Conservation (phyloP, 2,113 vertebrate genomes). For the Empidonax traillii region DNA sequence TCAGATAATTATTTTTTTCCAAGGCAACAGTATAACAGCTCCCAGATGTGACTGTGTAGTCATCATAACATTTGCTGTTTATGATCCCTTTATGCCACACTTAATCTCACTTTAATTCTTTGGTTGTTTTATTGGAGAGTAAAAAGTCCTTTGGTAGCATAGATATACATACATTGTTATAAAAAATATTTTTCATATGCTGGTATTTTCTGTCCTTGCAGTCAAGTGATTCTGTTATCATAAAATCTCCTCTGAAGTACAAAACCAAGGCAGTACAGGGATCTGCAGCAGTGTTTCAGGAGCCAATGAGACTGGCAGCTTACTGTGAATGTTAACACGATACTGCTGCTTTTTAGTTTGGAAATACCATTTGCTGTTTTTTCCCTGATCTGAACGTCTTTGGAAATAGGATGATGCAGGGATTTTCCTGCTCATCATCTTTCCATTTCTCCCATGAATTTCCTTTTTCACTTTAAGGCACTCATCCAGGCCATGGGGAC, state of each 20-base stretch:
- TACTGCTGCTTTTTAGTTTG: not conserved
- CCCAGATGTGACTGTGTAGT: not conserved
- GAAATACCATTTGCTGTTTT: not conserved
- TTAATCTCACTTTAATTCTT: not conserved
- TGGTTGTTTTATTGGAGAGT: not conserved
- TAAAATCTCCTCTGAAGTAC: not conserved
- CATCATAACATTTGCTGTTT: not conserved
- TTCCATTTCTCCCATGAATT: not conserved
- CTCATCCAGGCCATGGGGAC: not conserved
- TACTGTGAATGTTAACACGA: not conserved
- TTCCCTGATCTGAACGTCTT: not conserved
- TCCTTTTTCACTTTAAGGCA: not conserved
- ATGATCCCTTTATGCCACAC: not conserved
- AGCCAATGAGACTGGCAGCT: not conserved
- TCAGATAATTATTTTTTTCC: not conserved
- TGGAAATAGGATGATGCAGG: not conserved
- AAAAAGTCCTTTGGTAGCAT: not conserved
- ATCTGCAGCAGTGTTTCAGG: not conserved
- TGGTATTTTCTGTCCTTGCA: not conserved
- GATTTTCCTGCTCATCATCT: constrained; percentile 19
- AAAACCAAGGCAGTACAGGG: not conserved
- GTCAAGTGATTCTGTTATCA: not conserved
- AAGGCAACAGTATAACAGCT: not conserved
- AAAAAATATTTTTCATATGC: not conserved
- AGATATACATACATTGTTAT: not conserved